Evolutionary conservation across 2,113 vertebrate species (phyloP), one percentile per base, ranked within the genome.

Genomic region (Ptilorrhoa leucosticta): DNA sequence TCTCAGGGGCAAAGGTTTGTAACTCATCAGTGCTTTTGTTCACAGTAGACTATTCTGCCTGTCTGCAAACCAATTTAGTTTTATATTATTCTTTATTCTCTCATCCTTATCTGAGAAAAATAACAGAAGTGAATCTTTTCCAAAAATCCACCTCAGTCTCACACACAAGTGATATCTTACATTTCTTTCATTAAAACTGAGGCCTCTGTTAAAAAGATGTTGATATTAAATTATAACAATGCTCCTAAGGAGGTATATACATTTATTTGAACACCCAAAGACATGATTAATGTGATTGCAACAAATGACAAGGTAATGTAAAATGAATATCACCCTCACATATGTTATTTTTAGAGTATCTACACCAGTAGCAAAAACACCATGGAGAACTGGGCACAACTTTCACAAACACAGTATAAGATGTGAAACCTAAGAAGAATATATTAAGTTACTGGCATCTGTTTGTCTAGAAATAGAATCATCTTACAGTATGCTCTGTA

Each of bases 381-480:
- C 31, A 56, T 2, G 2, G 56, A 81, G 56, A 93, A 71, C 92
- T 87, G 94, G 90, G 88, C 95, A 92, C 92, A 96, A 71, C 90
- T 95, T 94, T 93, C 92, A 81, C 90, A 94, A 93, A 95, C 85
- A 90, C 44, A 75, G 90, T 57, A 5, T 53, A 93, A 90, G 73
- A 93, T 94, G 83, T 95, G 94, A 96, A 96, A 94, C 76, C 65
- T 65, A 93, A 92, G 79, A 93, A 90, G 93, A 90, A 90, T 95
- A 95, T 94, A 89, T 96, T 92, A 94, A 95, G 88, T 96, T 93
- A 90, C 72, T 89, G 88, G 48, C 88, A 96, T 94, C 88, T 95
- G 76, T 90, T 92, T 96, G n/a, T 71, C 96, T 93, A 71, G 83
- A 95, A 93, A 92, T 96, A 96, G 93, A 90, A 95, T 87, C 60